These are phyloP conservation scores for Spheniscus mendiculus DNA, from an alignment of 2,113 vertebrate species.

Conservation along the genomic window DNA sequence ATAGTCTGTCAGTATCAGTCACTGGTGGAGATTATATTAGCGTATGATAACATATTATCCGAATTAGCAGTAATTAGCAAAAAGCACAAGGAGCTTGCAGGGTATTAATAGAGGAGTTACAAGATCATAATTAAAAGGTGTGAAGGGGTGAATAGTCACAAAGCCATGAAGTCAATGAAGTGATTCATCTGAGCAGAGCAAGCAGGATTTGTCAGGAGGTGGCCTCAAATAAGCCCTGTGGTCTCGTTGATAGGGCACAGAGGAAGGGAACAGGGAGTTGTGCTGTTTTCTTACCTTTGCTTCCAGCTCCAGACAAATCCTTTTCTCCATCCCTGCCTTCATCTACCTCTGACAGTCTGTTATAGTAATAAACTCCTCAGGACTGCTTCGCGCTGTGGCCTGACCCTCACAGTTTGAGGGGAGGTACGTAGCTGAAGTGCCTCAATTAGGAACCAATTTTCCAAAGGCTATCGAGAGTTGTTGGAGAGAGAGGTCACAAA, in stretches of 20 bases:
- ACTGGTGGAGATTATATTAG: not conserved
- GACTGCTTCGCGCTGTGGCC: not conserved
- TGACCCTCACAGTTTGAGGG: not conserved
- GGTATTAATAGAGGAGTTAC: not conserved
- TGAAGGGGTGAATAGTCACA: not conserved
- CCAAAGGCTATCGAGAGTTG: not conserved
- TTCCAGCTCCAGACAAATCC: not conserved
- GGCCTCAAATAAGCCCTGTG: not conserved
- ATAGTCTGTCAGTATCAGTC: not conserved
- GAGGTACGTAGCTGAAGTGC: not conserved
- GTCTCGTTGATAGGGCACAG: rapidly evolving
- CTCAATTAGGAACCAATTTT: not conserved
- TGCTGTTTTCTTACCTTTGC: not conserved
- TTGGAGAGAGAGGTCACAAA: not conserved
- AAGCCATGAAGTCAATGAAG: not conserved
- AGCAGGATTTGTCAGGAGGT: not conserved
- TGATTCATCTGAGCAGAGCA: not conserved
- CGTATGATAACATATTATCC: not conserved
- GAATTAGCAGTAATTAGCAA: not conserved
- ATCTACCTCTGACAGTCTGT: not conserved
- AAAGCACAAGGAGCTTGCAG: not conserved
- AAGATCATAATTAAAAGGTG: not conserved
- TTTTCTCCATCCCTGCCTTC: not conserved
- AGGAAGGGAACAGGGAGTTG: not conserved
- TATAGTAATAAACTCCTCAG: not conserved